Conservation (phyloP, 2,888 invertebrate species). For the Conistra vaccinii region DNA sequence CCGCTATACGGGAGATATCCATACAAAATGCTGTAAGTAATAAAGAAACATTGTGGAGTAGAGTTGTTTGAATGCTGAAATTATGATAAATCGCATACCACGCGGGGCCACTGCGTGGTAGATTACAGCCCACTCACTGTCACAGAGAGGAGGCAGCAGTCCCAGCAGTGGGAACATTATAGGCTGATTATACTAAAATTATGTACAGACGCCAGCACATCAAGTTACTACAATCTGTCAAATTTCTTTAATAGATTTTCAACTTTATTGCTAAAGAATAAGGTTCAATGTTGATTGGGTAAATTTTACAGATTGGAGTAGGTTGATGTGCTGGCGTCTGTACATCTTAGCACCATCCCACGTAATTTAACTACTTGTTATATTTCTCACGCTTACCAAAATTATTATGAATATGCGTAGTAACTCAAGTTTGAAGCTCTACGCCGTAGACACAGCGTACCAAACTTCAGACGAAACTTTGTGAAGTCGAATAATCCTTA, state of each 20-base stretch:
- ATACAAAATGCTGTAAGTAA: not conserved
- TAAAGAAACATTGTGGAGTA: not conserved
- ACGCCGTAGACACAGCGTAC: constrained; percentile 37
- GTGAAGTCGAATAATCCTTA: constrained; percentile 53
- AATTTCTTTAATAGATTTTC: no score
- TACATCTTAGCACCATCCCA: not conserved
- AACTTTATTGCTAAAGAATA: no score
- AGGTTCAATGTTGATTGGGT: no score
- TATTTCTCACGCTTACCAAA: constrained; percentile 21
- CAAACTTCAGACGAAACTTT: constrained; percentile 47
- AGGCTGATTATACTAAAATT: not conserved
- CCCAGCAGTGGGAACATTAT: not conserved
- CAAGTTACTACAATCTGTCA: no score
- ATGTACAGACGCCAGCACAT: no score
- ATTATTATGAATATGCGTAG: constrained; percentile 46
- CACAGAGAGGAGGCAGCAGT: not conserved
- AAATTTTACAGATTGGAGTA: no score
- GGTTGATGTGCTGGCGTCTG: no score
- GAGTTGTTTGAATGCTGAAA: not conserved
- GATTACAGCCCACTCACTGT: not conserved
- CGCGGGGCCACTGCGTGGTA: not conserved
- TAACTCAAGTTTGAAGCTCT: constrained; percentile 40
- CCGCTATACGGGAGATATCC: not conserved
- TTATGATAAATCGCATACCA: not conserved
- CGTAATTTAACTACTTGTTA: constrained; percentile 25